Percentiles rank a stretch among this genome's conserved stretches.
Evolutionary conservation across 2,113 vertebrate species (phyloP).

Genomic region (Scortum barcoo): DNA sequence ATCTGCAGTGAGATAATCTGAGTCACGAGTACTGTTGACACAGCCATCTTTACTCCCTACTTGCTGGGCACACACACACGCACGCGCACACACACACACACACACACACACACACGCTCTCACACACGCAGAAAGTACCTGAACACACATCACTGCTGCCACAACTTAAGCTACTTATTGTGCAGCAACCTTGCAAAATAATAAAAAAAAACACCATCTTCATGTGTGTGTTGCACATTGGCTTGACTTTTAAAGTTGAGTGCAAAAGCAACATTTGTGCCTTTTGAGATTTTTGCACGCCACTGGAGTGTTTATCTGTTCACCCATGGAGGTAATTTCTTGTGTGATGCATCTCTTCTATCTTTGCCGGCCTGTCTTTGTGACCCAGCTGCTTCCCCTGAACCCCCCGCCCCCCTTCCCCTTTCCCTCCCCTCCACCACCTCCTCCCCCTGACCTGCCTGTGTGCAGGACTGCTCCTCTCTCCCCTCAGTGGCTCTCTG

Average conservation of each 20-base stretch:
- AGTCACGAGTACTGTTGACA: slow-evolving; percentile 79
- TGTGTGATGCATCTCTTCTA: slow-evolving; percentile 58
- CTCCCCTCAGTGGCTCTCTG: slow-evolving; percentile 70
- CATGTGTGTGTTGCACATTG: neutral
- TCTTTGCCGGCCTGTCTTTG: slow-evolving; percentile 69
- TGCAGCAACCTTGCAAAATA: slow-evolving; percentile 32
- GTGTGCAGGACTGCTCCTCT: slow-evolving; percentile 79
- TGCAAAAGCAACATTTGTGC: neutral
- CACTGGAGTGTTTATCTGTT: slow-evolving; percentile 3
- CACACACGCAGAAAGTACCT: slow-evolving; percentile 33
- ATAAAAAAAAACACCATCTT: slow-evolving; percentile 24
- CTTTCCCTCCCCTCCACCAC: slow-evolving; percentile 15
- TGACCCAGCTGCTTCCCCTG: slow-evolving; percentile 84
- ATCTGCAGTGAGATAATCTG: slow-evolving; percentile 82
- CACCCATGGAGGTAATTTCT: slow-evolving; percentile 58
- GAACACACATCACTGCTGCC: slow-evolving; percentile 26
- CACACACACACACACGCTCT: slow-evolving; percentile 13
- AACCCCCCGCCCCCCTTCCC: slow-evolving; percentile 37
- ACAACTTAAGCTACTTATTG: slow-evolving; percentile 52
- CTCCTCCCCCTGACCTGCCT: slow-evolving; percentile 76
- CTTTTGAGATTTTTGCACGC: slow-evolving; percentile 30
- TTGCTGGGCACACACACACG: slow-evolving; percentile 23
- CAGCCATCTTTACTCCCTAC: slow-evolving; percentile 60
- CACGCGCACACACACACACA: slow-evolving; percentile 39
- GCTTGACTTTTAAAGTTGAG: slow-evolving; percentile 43